Percentiles rank a stretch among this genome's conserved stretches.
These are phyloP conservation scores for Drosophila albomicans DNA, from an alignment of 1,140 invertebrate genomes.

Conservation along the genomic window DNA sequence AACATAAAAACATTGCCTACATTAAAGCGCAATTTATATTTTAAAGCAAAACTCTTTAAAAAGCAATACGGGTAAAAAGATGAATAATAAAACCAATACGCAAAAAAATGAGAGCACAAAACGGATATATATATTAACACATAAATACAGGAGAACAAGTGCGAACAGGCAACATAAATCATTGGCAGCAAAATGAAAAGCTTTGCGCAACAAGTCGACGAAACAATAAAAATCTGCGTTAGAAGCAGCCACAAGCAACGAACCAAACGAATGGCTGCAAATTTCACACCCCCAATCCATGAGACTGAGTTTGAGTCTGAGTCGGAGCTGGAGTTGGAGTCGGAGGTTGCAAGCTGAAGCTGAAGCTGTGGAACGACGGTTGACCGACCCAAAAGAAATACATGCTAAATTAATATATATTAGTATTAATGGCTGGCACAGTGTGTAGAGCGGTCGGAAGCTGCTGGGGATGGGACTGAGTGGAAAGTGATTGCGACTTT, in stretches of 20 bases:
- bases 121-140: slow-evolving; percentile 24
- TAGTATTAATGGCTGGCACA: slow-evolving; percentile 70
- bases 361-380: slow-evolving; percentile 39
- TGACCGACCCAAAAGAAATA: slow-evolving; percentile 76
- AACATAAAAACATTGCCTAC: slow-evolving; percentile 8
- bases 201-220: slow-evolving; percentile 77
- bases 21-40: slow-evolving; percentile 42
- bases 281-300: slow-evolving; percentile 3
- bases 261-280: background rate
- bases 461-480: background rate
- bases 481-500: slow-evolving; percentile 22
- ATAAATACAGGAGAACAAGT: slow-evolving; percentile 58
- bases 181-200: slow-evolving; percentile 79
- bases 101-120: slow-evolving; percentile 57
- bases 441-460: slow-evolving; percentile 19
- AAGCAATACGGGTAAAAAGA: slow-evolving; percentile 18
- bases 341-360: slow-evolving; percentile 27
- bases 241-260: background rate
- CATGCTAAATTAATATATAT: slow-evolving; percentile 68
- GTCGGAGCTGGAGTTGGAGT: too few species aligned
- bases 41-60: slow-evolving; percentile 62
- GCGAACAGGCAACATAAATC: slow-evolving; percentile 71
- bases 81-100: slow-evolving; percentile 64
- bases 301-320: background rate
- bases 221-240: slow-evolving; percentile 73